Conservation (phyloP, 2,888 invertebrate species). For the Hoplodrina ambigua region DNA sequence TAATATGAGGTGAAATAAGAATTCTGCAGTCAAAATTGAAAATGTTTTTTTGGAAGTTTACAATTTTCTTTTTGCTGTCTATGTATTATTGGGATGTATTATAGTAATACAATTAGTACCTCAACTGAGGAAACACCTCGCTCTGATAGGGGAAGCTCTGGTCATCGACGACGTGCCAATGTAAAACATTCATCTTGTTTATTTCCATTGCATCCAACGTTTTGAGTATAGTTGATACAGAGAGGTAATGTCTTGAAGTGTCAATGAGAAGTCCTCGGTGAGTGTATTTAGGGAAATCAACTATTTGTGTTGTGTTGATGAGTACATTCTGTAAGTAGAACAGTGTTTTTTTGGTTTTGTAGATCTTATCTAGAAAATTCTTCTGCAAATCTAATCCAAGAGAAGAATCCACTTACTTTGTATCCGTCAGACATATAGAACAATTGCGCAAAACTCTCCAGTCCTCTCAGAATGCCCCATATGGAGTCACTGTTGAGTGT, state of each 20-base stretch:
- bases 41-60: too few relatives aligned
- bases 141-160: conserved; percentile 97
- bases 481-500: conserved; percentile 84
- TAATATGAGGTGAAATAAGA: neutral
- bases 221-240: conserved; percentile 91
- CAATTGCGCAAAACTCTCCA: conserved; percentile 96
- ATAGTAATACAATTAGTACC: conserved; percentile 78
- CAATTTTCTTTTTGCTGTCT: too few relatives aligned
- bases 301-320: conserved; percentile 92
- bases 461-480: conserved; percentile 96
- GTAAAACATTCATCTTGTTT: conserved; percentile 98
- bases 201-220: conserved; percentile 96
- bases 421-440: conserved; percentile 82
- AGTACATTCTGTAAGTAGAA: conserved; percentile 88
- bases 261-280: conserved; percentile 96
- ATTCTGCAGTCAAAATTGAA: neutral
- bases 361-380: neutral
- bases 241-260: conserved; percentile 96
- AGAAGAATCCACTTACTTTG: conserved; percentile 53
- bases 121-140: conserved; percentile 93
- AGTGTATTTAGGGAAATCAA: conserved; percentile 94
- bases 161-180: conserved; percentile 99
- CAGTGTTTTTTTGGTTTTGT: neutral
- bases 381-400: neutral
- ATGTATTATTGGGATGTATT: too few relatives aligned